A percentile compares a stretch with the other conserved stretches of the same genome.
phyloP scores from a whole-genome alignment of 2,797 vertebrate species.

The Anguilla obscura region DNA sequence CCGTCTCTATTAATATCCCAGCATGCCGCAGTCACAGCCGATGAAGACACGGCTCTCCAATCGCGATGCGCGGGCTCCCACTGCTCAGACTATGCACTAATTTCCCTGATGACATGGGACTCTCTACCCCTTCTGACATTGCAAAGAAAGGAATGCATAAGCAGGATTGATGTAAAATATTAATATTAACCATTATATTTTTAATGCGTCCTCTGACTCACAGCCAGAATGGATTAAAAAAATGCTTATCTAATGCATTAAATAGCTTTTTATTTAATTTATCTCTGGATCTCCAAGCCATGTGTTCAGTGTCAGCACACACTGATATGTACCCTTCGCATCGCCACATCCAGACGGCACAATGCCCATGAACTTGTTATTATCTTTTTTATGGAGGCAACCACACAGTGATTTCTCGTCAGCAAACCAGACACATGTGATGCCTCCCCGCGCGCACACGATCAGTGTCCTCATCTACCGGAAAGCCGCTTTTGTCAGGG shows the following conservation, averaged over 20 bases:
- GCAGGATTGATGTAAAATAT: background rate
- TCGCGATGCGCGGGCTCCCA: background rate
- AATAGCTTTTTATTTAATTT: too few relatives aligned
- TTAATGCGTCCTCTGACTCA: background rate
- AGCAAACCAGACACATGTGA: background rate
- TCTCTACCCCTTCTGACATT: background rate
- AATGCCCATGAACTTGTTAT: background rate
- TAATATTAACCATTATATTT: background rate
- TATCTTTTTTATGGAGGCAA: background rate
- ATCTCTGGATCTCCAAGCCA: background rate
- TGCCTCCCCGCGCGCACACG: background rate
- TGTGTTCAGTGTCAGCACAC: background rate
- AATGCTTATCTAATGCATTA: background rate
- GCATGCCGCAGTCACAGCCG: conserved; percentile 27
- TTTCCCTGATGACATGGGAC: background rate
- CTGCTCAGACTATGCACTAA: background rate
- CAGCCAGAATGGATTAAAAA: background rate
- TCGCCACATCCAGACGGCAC: background rate
- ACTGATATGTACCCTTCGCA: background rate
- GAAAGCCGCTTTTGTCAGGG: conserved; percentile 24
- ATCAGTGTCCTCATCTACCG: conserved; percentile 19
- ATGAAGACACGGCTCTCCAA: background rate
- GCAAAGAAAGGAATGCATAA: background rate
- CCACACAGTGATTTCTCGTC: conserved; percentile 6
- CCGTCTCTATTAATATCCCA: conserved; percentile 32